Conservation (phyloP, 2,888 invertebrate genomes). For the Endomychus coccineus region DNA sequence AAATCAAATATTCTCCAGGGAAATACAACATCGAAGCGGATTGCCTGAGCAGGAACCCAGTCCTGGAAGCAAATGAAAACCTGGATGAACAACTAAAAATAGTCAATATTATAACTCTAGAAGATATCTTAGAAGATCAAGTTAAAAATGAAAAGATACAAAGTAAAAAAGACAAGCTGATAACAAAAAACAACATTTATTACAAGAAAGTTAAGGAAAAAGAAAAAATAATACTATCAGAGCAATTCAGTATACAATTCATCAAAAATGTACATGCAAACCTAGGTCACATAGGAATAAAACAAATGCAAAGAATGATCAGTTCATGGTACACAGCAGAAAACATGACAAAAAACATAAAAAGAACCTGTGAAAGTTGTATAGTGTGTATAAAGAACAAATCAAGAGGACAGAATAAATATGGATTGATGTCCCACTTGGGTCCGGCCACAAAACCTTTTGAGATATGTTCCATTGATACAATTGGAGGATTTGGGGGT, state of each 20-base stretch:
- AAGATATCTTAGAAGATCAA: background rate
- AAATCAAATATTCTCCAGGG: constrained; percentile 11
- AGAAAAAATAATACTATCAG: no score
- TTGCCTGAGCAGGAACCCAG: constrained; percentile 11
- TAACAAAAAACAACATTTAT: no score
- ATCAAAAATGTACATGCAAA: no score
- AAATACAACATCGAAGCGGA: constrained; percentile 18
- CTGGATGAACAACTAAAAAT: background rate
- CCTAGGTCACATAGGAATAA: constrained; percentile 1
- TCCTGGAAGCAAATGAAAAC: constrained; percentile 1
- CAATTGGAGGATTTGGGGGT: constrained; percentile 8
- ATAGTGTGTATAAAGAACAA: constrained; percentile 5
- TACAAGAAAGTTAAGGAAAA: no score
- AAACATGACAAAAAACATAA: no score
- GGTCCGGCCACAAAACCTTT: constrained; percentile 7
- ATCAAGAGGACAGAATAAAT: constrained; percentile 1
- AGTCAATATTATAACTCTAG: background rate
- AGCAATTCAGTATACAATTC: no score
- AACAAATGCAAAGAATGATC: background rate
- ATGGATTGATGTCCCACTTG: constrained; percentile 8
- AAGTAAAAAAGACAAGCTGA: no score
- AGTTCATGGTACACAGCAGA: constrained; percentile 1
- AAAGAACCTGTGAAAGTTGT: background rate
- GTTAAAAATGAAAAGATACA: no score
- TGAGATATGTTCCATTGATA: constrained; percentile 6